Conservation (phyloP, 92 coral and sea anemone genomes). For the Actinernus sp. region DNA sequence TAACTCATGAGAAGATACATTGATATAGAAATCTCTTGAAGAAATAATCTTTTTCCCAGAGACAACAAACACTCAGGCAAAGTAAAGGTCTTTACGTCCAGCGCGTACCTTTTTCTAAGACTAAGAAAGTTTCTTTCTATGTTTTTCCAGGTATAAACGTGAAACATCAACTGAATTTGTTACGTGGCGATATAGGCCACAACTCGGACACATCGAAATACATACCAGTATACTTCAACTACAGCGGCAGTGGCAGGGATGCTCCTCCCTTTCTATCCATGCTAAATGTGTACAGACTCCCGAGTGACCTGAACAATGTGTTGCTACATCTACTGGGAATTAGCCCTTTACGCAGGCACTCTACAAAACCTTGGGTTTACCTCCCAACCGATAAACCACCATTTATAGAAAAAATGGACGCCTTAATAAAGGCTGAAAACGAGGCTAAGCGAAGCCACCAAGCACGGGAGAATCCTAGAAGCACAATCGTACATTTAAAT, state of each 20-base stretch:
- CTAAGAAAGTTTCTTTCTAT: not conserved
- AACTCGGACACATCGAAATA: conserved; percentile 68
- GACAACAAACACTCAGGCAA: no score
- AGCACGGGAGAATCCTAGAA: no score
- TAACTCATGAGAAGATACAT: no score
- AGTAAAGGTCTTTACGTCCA: no score
- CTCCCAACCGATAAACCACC: conserved; percentile 75
- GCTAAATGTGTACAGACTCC: conserved; percentile 59
- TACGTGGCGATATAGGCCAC: conserved; percentile 71
- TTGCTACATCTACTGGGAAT: conserved; percentile 73
- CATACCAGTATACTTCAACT: conserved; percentile 76
- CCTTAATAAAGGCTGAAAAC: conserved; percentile 52
- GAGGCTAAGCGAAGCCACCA: conserved; percentile 51
- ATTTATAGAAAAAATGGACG: conserved; percentile 62
- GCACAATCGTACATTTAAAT: no score
- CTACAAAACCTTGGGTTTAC: conserved; percentile 61
- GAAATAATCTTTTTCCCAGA: no score
- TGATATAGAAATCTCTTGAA: no score
- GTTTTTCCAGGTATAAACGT: conserved; percentile 55
- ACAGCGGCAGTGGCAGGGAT: conserved; percentile 69
- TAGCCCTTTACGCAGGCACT: conserved; percentile 65
- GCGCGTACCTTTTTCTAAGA: no score
- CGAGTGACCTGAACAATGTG: conserved; percentile 68
- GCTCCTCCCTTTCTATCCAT: conserved; percentile 70
- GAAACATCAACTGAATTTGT: conserved; percentile 68